Base-by-base conservation (phyloP, 2,113 vertebrate species). In the Amblyopsis rosae region DNA sequence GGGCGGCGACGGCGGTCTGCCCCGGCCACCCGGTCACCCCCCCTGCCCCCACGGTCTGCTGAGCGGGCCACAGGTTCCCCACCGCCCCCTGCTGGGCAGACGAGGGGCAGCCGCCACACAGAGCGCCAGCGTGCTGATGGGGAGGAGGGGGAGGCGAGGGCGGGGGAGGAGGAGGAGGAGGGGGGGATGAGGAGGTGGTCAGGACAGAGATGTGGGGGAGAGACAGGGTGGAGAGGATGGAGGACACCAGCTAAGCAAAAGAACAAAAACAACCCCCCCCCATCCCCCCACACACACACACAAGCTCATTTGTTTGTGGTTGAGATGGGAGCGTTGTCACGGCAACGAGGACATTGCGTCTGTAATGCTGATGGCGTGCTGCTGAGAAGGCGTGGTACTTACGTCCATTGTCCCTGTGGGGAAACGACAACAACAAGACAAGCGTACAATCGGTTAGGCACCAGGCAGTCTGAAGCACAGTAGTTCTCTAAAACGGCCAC, bases 41-140 rank as follows among this genome's bases (percentile, higher is more conserved):
- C 19, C 72, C 79, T 0, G 26, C 67, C 11, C 70, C 1, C 19
- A 71, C 79, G 6, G 84, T 70, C 16, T 73, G 73, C 68, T 81
- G 81, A 19, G 13, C 63, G 19, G 91, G 88, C 88, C 89, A 92
- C n/a, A 82, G 5, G 59, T 48, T 45, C 65, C 82, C 86, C 13
- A 79, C 26, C 26, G 26, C 26, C 26, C 26, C 56, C 84, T 91
- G 91, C 59, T 81, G 87, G 75, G 74, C 82, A 82, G 85, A 87
- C 16, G 88, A 67, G 41, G 89, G 88, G 75, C 88, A 91, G 82
- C 83, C 81, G 73, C 84, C 83, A 89, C 86, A 88, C 72, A 87
- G 74, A 87, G 86, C 66, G 0, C 86, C 86, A 75, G 82, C 56
- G 19, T 73, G 79, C 86, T 90, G 88, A 72, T 72, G 59, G 65